phyloP scores from a whole-genome alignment of 1,140 invertebrate species.

The Vollenhovia emeryi region DNA sequence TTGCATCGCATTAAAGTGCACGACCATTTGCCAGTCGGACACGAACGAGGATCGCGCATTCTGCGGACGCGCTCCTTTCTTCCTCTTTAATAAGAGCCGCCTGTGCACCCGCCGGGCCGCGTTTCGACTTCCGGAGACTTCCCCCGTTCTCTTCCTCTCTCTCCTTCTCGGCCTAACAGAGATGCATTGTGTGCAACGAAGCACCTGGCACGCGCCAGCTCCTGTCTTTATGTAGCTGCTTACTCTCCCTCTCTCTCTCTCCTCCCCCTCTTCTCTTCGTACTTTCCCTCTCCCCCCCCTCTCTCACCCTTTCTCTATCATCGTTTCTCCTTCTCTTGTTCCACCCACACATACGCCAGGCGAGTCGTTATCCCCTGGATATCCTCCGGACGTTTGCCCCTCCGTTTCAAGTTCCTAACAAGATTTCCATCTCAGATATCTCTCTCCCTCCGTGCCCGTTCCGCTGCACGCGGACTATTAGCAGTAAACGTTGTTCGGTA shows the following conservation, averaged over 20 bases:
- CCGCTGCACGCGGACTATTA: conserved; percentile 63
- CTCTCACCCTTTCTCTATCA: conserved; percentile 30
- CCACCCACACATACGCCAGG: conserved; percentile 61
- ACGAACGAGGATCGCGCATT: conserved; percentile 63
- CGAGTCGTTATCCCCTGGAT: conserved; percentile 71
- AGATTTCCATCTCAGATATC: conserved; percentile 74
- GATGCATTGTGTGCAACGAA: conserved; percentile 82
- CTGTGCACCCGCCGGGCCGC: conserved; percentile 74
- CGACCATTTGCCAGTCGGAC: conserved; percentile 67
- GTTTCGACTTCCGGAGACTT: conserved; percentile 80
- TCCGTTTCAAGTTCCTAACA: conserved; percentile 70
- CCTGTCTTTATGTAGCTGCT: conserved; percentile 79
- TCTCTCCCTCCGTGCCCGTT: conserved; percentile 53
- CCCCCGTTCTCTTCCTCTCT: conserved; percentile 46
- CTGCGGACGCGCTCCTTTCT: conserved; percentile 72
- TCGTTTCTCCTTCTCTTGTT: background rate
- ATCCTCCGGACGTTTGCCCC: conserved; percentile 71
- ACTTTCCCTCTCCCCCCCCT: background rate
- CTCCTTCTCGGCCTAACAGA: conserved; percentile 72
- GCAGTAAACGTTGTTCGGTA: conserved; percentile 72
- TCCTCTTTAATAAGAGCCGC: conserved; percentile 78
- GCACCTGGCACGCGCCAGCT: conserved; percentile 84
- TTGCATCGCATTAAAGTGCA: conserved; percentile 69
- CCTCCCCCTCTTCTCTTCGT: conserved; percentile 21
- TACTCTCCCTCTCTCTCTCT: conserved; percentile 56